Conservation (phyloP, 2,888 invertebrate species). For the Graphium colonna region DNA sequence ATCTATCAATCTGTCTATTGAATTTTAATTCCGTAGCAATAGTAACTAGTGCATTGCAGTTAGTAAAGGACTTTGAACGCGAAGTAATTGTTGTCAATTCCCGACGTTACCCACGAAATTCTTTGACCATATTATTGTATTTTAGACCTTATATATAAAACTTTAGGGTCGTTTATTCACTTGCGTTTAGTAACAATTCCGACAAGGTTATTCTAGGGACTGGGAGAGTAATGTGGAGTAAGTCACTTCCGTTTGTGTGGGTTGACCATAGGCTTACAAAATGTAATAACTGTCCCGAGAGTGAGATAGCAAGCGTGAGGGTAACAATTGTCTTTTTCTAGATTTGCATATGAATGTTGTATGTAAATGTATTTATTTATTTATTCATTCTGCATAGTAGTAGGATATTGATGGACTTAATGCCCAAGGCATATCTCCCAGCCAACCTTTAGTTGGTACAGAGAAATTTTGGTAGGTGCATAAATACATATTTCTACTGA, state of each 20-base stretch:
- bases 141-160: not conserved
- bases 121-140: not conserved
- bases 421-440: too few relatives aligned
- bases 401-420: too few relatives aligned
- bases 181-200: constrained; percentile 7
- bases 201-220: constrained; percentile 21
- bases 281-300: too few relatives aligned
- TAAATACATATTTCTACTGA: too few relatives aligned
- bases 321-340: too few relatives aligned
- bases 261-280: constrained; percentile 1
- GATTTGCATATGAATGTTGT: too few relatives aligned
- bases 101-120: constrained; percentile 18
- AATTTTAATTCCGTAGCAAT: constrained; percentile 4
- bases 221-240: constrained; percentile 20
- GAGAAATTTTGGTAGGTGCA: too few relatives aligned
- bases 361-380: too few relatives aligned
- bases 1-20: not conserved
- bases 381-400: too few relatives aligned
- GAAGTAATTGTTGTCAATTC: constrained; percentile 21
- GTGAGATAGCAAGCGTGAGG: too few relatives aligned
- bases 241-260: constrained; percentile 19
- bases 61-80: constrained; percentile 22
- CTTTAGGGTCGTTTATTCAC: not conserved
- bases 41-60: constrained; percentile 12
- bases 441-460: too few relatives aligned